phyloP scores from a whole-genome alignment of 1,140 invertebrate genomes.

The Drosophila grimshawi region DNA sequence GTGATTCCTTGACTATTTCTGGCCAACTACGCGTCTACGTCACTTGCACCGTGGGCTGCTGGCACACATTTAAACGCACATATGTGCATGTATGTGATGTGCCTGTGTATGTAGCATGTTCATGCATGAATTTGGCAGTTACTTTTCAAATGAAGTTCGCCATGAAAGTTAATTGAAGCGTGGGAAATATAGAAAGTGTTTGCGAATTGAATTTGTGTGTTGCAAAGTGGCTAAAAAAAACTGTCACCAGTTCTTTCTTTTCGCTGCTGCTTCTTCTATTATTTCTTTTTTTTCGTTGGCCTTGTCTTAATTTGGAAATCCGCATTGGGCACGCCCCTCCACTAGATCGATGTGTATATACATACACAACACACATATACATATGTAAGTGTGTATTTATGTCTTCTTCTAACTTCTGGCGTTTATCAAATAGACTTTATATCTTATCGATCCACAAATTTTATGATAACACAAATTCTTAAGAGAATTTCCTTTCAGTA shows the following conservation, averaged over 20 bases:
- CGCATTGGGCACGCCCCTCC: constrained; percentile 41
- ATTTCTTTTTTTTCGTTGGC: neutral
- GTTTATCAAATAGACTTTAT: constrained; percentile 28
- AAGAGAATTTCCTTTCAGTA: neutral
- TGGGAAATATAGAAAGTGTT: constrained; percentile 75
- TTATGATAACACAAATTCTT: constrained; percentile 37
- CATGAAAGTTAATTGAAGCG: constrained; percentile 54
- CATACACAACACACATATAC: neutral
- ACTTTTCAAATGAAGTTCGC: constrained; percentile 41
- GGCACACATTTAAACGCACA: constrained; percentile 4
- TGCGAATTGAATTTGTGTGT: constrained; percentile 40
- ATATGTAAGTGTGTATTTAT: neutral
- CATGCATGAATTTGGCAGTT: constrained; percentile 35
- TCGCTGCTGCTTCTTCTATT: neutral
- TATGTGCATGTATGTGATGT: neutral
- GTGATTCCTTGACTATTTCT: constrained; percentile 58
- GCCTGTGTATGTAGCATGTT: neutral
- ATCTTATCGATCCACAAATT: constrained; percentile 44
- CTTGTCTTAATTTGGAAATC: constrained; percentile 40
- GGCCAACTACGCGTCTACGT: constrained; percentile 49
- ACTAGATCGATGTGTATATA: constrained; percentile 1
- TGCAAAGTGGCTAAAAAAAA: constrained; percentile 36
- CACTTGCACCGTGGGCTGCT: constrained; percentile 46
- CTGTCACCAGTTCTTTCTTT: constrained; percentile 27
- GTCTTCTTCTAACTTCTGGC: constrained; percentile 15